phyloP scores from a whole-genome alignment of 2,113 vertebrate species.

The Cyrtonyx montezumae region DNA sequence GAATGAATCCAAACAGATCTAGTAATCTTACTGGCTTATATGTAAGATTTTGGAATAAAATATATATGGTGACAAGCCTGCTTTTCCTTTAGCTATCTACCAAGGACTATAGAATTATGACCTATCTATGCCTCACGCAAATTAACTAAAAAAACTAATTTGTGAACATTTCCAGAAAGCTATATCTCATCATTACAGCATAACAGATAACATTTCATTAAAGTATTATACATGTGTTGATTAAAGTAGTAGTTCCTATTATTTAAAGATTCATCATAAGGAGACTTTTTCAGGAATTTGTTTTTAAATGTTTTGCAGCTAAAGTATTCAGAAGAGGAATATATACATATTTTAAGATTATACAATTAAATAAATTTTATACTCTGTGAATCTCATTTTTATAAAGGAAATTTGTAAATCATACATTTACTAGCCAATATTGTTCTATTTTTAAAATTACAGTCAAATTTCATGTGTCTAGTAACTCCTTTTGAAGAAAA shows the following conservation, averaged over 20 bases:
- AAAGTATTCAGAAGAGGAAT: background rate
- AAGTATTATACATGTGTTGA: background rate
- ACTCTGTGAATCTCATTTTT: constrained; percentile 19
- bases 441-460: constrained; percentile 75
- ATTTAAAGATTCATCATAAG: background rate
- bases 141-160: background rate
- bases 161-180: background rate
- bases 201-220: background rate
- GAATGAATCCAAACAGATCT: background rate
- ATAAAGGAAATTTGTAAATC: constrained; percentile 62
- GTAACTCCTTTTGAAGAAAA: constrained; percentile 77
- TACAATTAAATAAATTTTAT: constrained; percentile 22
- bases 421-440: constrained; percentile 60
- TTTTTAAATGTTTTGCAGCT: background rate
- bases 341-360: background rate
- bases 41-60: background rate
- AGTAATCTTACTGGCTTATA: background rate
- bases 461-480: constrained; percentile 68
- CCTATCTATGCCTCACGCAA: background rate
- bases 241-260: background rate
- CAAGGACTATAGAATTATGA: background rate
- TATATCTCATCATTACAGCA: background rate
- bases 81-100: background rate
- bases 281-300: background rate
- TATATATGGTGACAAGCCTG: background rate